phyloP scores from a whole-genome alignment of 2,888 invertebrate genomes.

The Chaitophorus viminalis region DNA sequence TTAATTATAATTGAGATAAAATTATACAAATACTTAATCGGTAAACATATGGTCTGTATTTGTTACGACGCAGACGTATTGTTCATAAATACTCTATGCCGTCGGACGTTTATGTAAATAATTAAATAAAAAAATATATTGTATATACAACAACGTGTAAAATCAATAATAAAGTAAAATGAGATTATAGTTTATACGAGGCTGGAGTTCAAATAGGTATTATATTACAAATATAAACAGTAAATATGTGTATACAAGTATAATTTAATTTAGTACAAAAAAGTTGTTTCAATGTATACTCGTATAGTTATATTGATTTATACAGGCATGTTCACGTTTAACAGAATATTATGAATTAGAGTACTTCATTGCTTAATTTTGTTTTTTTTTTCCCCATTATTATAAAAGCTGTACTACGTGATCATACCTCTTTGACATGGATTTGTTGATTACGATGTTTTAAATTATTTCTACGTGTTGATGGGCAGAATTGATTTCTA shows the following conservation, averaged over 20 bases:
- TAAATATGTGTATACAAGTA: background rate
- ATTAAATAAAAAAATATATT: background rate
- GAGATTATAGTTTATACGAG: background rate
- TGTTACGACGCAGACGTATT: no score
- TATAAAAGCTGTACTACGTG: background rate
- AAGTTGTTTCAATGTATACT: background rate
- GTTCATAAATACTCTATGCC: no score
- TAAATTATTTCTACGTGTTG: background rate
- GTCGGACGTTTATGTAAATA: no score
- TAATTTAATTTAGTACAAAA: background rate
- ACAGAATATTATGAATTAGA: background rate
- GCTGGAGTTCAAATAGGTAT: no score
- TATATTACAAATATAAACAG: background rate
- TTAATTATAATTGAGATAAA: background rate
- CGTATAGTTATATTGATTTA: background rate
- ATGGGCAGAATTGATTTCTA: background rate
- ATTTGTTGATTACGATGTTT: background rate
- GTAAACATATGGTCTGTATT: no score
- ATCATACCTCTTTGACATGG: background rate
- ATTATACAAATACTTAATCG: background rate
- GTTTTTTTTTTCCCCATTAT: background rate
- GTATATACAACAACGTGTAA: background rate
- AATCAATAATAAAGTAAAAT: background rate
- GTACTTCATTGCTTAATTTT: background rate
- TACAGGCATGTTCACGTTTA: background rate